Evolutionary conservation across 2,888 invertebrate species (phyloP).

Genomic region (Hedychridium roseum): DNA sequence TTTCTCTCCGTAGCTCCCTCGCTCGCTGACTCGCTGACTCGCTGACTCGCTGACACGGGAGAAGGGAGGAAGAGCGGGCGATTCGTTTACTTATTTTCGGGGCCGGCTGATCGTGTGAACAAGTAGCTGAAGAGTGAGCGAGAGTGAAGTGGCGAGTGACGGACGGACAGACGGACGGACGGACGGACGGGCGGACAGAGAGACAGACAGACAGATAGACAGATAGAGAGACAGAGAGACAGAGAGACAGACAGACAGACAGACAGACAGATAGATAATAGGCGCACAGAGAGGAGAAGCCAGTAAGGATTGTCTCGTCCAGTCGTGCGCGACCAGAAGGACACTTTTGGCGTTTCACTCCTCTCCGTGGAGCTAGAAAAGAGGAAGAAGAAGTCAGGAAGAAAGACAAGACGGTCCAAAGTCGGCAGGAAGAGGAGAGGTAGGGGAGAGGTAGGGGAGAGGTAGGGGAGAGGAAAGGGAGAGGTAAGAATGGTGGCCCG

Average conservation of each 20-base stretch:
- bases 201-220: constrained; percentile 29
- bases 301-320: no score
- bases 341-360: no score
- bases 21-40: no score
- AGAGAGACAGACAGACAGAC: constrained; percentile 35
- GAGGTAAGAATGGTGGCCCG: constrained; percentile 14
- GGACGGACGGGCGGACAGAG: constrained; percentile 34
- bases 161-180: constrained; percentile 44
- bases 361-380: no score
- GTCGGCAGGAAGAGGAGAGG: constrained; percentile 14
- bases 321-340: no score
- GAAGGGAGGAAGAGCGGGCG: no score
- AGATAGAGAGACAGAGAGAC: no score
- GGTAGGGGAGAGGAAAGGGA: constrained; percentile 9
- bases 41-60: no score
- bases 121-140: constrained; percentile 30
- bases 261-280: constrained; percentile 32
- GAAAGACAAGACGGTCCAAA: no score
- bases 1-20: no score
- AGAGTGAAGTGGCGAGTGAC: constrained; percentile 40
- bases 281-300: no score
- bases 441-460: constrained; percentile 21
- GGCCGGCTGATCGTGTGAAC: constrained; percentile 30
- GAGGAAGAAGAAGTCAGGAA: constrained; percentile 27
- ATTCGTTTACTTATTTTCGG: no score